A percentile compares a stretch with the other conserved stretches of the same genome.
These are phyloP conservation scores for Apogon talboti DNA, from an alignment of 2,797 vertebrate species.

Conservation along the genomic window DNA sequence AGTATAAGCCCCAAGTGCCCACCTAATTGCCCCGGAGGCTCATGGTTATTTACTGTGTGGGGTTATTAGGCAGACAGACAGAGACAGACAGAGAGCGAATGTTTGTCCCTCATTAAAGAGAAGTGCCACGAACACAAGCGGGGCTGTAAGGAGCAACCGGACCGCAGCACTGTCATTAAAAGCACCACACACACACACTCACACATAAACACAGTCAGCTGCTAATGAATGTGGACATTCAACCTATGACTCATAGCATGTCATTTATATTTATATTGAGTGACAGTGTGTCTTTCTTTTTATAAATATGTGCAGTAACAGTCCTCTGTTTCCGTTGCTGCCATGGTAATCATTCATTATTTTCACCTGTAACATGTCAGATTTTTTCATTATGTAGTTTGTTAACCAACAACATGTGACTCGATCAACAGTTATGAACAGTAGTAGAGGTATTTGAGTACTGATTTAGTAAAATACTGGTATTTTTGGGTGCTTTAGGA, in stretches of 20 bases:
- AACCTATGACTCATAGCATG: conserved; percentile 63
- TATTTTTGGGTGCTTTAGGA: too few relatives aligned
- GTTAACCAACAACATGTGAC: background rate
- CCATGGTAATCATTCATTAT: conserved; percentile 10
- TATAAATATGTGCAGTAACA: conserved; percentile 6
- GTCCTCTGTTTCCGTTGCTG: conserved; percentile 11
- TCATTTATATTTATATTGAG: conserved; percentile 40
- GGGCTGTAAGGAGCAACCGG: conserved; percentile 46
- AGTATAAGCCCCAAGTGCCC: conserved; percentile 63
- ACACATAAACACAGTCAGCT: conserved; percentile 27
- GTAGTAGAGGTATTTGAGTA: too few relatives aligned
- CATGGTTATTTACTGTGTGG: conserved; percentile 69
- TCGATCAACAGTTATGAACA: too few relatives aligned
- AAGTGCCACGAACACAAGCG: conserved; percentile 66
- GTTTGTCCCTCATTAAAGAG: conserved; percentile 74
- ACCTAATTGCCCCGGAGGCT: conserved; percentile 76
- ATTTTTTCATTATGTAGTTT: background rate
- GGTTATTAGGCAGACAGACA: conserved; percentile 60
- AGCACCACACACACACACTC: conserved; percentile 20
- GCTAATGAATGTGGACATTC: conserved; percentile 59
- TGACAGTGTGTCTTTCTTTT: conserved; percentile 32
- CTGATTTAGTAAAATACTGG: too few relatives aligned
- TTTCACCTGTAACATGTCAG: background rate
- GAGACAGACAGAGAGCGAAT: conserved; percentile 34
- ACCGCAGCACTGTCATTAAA: conserved; percentile 56